Evolutionary conservation across 2,797 vertebrate species (phyloP).

Genomic region (Gymnocypris eckloni): DNA sequence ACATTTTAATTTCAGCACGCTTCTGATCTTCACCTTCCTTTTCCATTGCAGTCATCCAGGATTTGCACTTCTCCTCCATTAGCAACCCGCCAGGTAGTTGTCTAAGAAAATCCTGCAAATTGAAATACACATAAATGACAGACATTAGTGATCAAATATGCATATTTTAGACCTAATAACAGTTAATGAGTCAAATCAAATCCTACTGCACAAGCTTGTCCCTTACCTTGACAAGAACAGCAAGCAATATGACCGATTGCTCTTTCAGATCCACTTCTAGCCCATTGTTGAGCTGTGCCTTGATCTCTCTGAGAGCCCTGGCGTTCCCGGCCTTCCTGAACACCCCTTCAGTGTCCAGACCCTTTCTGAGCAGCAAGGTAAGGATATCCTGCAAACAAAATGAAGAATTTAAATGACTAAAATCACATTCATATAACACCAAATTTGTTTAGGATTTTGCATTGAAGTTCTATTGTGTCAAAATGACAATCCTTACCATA

Average conservation of each 20-base stretch:
- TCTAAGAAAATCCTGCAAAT: conserved; percentile 83
- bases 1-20: conserved; percentile 80
- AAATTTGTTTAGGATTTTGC: not conserved
- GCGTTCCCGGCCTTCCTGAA: conserved; percentile 85
- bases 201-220: not conserved
- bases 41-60: conserved; percentile 83
- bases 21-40: conserved; percentile 69
- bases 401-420: not conserved
- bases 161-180: not conserved
- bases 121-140: not conserved
- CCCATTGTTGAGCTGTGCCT: conserved; percentile 80
- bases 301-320: conserved; percentile 81
- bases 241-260: conserved; percentile 78
- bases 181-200: not conserved
- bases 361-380: conserved; percentile 74
- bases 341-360: conserved; percentile 80
- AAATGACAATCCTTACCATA: conserved; percentile 70
- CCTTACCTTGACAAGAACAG: conserved; percentile 82
- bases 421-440: not conserved
- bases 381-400: conserved; percentile 77
- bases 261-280: conserved; percentile 70
- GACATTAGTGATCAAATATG: conserved; percentile 22
- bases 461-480: not conserved
- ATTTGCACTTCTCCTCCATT: conserved; percentile 74
- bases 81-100: conserved; percentile 81